Evolutionary conservation across 2,888 invertebrate species (phyloP).

Genomic region (Trachelus tabidus): DNA sequence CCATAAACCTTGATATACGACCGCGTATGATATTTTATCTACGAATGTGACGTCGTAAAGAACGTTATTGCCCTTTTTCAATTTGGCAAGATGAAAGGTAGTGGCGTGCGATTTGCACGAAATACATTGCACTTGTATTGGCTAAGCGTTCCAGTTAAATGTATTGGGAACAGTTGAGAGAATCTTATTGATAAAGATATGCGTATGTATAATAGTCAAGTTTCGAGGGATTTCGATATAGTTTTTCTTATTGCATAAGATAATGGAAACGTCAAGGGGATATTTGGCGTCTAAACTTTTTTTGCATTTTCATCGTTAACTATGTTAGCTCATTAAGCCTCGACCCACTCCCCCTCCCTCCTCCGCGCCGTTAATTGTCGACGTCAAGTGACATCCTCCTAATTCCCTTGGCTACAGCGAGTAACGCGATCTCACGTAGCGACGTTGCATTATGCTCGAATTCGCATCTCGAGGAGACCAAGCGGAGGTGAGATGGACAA

Average conservation of each 20-base stretch:
- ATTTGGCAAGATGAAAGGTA: background rate
- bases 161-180: background rate
- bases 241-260: too few species aligned
- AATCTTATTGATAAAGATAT: background rate
- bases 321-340: background rate
- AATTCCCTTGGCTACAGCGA: slow-evolving; percentile 3
- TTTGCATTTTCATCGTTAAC: background rate
- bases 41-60: background rate
- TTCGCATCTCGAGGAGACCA: slow-evolving; percentile 7
- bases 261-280: too few species aligned
- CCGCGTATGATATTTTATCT: background rate
- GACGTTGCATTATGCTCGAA: slow-evolving; percentile 6
- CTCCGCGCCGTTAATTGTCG: background rate
- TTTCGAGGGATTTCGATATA: too few species aligned
- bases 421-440: slow-evolving; percentile 12
- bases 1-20: slow-evolving; percentile 13
- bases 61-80: background rate
- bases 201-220: too few species aligned
- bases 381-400: background rate
- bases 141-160: background rate
- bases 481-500: slow-evolving; percentile 16
- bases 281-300: background rate
- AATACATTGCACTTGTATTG: background rate
- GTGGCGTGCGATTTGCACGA: background rate
- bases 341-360: too few species aligned